A percentile compares a stretch with the other conserved stretches of the same genome.
phyloP scores from a whole-genome alignment of 2,888 invertebrate genomes.

The Parochlus steinenii region DNA sequence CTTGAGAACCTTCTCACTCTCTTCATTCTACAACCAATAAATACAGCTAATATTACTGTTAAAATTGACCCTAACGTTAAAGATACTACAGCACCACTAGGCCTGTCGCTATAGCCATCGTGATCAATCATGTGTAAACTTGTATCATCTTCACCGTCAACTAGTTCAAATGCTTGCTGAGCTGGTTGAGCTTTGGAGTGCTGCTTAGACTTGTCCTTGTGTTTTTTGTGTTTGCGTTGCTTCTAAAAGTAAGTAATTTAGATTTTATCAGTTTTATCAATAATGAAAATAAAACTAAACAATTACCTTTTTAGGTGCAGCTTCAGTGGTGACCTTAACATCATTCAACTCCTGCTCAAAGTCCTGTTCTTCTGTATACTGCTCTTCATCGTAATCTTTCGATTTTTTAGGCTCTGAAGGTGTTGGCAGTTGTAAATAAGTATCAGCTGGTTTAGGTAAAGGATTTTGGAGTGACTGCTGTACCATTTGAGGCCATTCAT shows the following conservation, averaged over 20 bases:
- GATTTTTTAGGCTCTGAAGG: conserved; percentile 10
- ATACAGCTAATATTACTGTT: conserved; percentile 60
- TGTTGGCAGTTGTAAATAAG: conserved; percentile 13
- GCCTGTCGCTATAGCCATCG: conserved; percentile 50
- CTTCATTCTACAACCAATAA: conserved; percentile 69
- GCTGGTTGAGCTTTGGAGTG: conserved; percentile 14
- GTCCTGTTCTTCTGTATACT: conserved; percentile 11
- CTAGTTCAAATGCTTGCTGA: conserved; percentile 15
- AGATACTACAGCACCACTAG: conserved; percentile 65
- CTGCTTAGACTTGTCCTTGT: conserved; percentile 15
- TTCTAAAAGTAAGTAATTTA: conserved; percentile 11
- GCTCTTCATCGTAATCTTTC: not conserved
- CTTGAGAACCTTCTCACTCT: conserved; percentile 44
- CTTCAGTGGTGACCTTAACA: conserved; percentile 22
- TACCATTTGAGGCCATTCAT: conserved; percentile 12
- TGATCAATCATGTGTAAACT: conserved; percentile 30
- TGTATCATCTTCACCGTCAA: conserved; percentile 15
- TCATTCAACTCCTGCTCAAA: too few relatives aligned
- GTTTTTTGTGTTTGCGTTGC: conserved; percentile 15
- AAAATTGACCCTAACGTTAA: conserved; percentile 57
- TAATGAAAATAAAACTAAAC: not conserved
- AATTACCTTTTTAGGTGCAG: conserved; percentile 22
- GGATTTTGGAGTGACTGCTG: conserved; percentile 9
- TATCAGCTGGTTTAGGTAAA: conserved; percentile 8
- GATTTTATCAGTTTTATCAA: not conserved